Base-by-base conservation (phyloP, 1,140 invertebrate species). In the Leptoteleia sp. region DNA sequence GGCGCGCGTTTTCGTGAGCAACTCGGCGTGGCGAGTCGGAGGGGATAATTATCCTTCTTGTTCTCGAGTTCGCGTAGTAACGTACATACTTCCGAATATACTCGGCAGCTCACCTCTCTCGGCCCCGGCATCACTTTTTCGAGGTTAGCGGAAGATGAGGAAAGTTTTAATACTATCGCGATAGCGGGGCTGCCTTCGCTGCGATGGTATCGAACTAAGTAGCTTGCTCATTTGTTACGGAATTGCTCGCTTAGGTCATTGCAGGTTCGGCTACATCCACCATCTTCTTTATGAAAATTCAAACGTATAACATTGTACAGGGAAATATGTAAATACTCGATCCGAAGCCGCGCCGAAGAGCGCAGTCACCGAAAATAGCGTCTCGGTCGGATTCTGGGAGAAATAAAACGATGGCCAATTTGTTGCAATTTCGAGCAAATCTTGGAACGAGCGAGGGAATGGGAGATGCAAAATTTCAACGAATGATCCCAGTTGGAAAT, bases 111-210 rank as follows among this genome's bases (percentile, higher is more conserved):
- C 48, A 68, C 16, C 73, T 62, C 40, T 47, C 70, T 52, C 33
- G 57, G 55, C n/a, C 68, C 50, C 64, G 59, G 59, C 80, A 80
- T 64, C 75, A 84, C n/a, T 88, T 87, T 86, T 88, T 87, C 80
- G 79, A 87, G 82, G 86, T 86, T 86, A 87, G 80, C 79, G 73
- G 81, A 81, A 86, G 81, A 88, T 88, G 87, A 87, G 85, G 83
- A 88, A 88, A 88, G 85, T 88, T 88, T 88, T 88, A 87, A 88
- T 80, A 78, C 54, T 70, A 40, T 48, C 47, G 73, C 71, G 83
- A 83, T 83, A 79, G 57, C 55, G 9, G 12, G 22, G 50, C 52
- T 38, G 55, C 8, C 47, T 62, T 62, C 29, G 61, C 33, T 48
- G 64, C 55, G 73, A 62, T 62, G 62, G 55, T 35, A 43, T 55